Base-by-base conservation (phyloP, 1,140 invertebrate genomes). In the Drosophila aff. region DNA sequence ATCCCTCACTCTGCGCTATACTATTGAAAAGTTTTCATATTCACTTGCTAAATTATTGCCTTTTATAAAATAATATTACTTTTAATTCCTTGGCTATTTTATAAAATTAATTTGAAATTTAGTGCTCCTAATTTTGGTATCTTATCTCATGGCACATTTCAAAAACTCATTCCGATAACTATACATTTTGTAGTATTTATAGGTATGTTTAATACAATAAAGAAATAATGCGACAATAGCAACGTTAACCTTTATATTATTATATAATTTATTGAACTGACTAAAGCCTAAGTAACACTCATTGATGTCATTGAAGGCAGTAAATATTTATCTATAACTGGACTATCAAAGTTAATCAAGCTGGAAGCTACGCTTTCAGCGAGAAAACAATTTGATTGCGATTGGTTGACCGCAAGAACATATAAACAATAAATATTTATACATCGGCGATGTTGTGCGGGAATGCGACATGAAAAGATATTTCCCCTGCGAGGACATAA, bases 321-420 rank as follows among this genome's bases (percentile, higher is more conserved):
- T 49, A 59, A 41, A 59, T 50, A 73, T 60, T 72, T 71, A 72
- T 76, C 64, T 41, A 57, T 21, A 78, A 41, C 40, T 46, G 6
- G 31, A 15, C 58, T 21, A 78, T 78, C 55, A 67, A 77, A 71
- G 66, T 71, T 63, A 79, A 57, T 76, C 79, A 83, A 71, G 53
- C 49, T 57, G 28, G 64, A 13, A 33, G 21, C 47, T 18, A 23
- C 11, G 26, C 46, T 50, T 18, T n/a, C 21, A 18, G 49, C 33
- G 64, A 62, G 71, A 83, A 89, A 87, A 58, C 68, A 75, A 60
- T 74, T 83, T 81, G 49, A 82, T 67, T 79, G 64, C 67, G 62
- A 66, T 79, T 60, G 46, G 21, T 16, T 49, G 47, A 64, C 83
- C 84, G 73, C 83, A 75, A 78, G 65, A 63, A 66, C 65, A 67